A percentile compares a stretch with the other conserved stretches of the same genome.
Conservation (phyloP, 2,888 invertebrate genomes). For the Ypsolopha scabrella region DNA sequence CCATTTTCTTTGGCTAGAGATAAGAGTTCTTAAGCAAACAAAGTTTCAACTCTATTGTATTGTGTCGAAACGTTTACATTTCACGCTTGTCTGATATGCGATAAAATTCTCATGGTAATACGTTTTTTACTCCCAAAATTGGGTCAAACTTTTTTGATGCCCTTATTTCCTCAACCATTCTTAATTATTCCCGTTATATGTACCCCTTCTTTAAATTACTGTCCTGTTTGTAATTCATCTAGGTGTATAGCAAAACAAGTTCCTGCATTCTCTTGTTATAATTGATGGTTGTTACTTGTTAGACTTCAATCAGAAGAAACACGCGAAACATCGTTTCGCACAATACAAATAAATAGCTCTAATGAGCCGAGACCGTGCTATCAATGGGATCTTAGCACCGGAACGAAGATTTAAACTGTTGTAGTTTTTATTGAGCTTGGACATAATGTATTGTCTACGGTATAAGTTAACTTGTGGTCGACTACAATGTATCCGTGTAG, state of each 20-base stretch:
- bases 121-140: slow-evolving; percentile 3
- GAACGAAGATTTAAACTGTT: too few species aligned
- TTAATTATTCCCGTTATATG: too few species aligned
- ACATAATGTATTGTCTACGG: too few species aligned
- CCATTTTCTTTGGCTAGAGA: slow-evolving; percentile 10
- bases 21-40: slow-evolving; percentile 27
- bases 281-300: slow-evolving; percentile 5
- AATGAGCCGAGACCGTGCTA: slow-evolving; percentile 7
- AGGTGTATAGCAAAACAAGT: neutral
- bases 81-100: slow-evolving; percentile 29
- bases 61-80: slow-evolving; percentile 32
- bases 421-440: too few species aligned
- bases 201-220: too few species aligned
- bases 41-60: slow-evolving; percentile 24
- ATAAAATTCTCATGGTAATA: slow-evolving; percentile 23
- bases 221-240: too few species aligned
- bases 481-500: too few species aligned
- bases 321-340: slow-evolving; percentile 10
- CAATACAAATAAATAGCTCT: slow-evolving; percentile 5
- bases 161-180: slow-evolving; percentile 5
- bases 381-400: too few species aligned
- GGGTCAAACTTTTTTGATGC: slow-evolving; percentile 2
- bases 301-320: slow-evolving; percentile 10
- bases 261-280: neutral
- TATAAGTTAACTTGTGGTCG: too few species aligned